phyloP scores from a whole-genome alignment of 2,888 invertebrate species.

The Leptopilina myrica region DNA sequence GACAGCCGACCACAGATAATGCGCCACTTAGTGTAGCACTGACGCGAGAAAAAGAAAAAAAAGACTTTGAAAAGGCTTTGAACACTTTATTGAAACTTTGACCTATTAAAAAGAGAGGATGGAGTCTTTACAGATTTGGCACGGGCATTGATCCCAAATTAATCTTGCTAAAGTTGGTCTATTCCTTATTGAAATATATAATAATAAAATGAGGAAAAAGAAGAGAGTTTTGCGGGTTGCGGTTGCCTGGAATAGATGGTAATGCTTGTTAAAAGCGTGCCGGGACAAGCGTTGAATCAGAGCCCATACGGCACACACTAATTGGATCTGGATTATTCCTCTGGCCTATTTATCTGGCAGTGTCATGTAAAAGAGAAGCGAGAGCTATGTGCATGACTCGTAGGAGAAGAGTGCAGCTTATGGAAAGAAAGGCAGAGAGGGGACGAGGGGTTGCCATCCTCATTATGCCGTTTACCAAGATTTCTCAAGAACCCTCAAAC shows the following conservation, averaged over 20 bases:
- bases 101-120: too few relatives aligned
- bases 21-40: too few relatives aligned
- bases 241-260: background rate
- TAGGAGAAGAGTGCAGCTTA: constrained; percentile 25
- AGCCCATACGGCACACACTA: constrained; percentile 32
- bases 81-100: too few relatives aligned
- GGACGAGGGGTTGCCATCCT: constrained; percentile 59
- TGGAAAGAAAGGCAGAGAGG: constrained; percentile 34
- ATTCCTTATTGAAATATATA: too few relatives aligned
- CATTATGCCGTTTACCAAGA: constrained; percentile 67
- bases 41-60: too few relatives aligned
- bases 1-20: too few relatives aligned
- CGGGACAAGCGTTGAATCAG: constrained; percentile 12
- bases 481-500: constrained; percentile 61
- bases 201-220: too few relatives aligned
- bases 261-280: constrained; percentile 7
- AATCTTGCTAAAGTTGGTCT: too few relatives aligned
- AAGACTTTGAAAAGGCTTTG: too few relatives aligned
- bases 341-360: constrained; percentile 20
- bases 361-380: constrained; percentile 14
- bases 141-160: too few relatives aligned
- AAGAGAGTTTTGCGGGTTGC: too few relatives aligned
- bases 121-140: too few relatives aligned
- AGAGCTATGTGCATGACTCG: background rate
- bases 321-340: constrained; percentile 37